Percentiles rank a stretch among this genome's conserved stretches.
These are phyloP conservation scores for Cryptotermes secundus DNA, from an alignment of 1,140 invertebrate species.

Conservation along the genomic window DNA sequence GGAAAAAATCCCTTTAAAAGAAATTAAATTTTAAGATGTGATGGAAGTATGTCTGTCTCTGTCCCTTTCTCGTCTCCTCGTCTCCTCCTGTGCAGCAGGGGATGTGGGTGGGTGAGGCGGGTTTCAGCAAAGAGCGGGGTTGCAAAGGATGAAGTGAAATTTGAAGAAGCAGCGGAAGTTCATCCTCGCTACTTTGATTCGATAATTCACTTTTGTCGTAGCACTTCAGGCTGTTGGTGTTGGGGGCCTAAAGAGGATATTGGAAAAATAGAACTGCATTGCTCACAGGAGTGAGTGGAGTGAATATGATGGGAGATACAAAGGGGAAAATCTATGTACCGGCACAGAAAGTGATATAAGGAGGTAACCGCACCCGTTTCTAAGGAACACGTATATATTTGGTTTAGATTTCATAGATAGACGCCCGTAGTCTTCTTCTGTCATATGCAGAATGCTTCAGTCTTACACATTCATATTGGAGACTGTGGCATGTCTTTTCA, in stretches of 20 bases:
- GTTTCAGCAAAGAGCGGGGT: not conserved
- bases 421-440: too few species aligned
- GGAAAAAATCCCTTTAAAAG: not conserved
- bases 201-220: constrained; percentile 17
- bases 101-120: not conserved
- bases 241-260: not conserved
- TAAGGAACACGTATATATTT: not conserved
- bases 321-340: not conserved
- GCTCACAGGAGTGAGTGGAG: not conserved
- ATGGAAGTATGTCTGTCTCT: not conserved
- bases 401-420: too few species aligned
- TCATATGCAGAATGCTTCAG: too few species aligned
- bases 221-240: not conserved
- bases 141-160: not conserved
- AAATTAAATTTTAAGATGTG: constrained; percentile 3
- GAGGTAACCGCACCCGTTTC: not conserved
- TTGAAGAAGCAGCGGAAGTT: not conserved
- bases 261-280: not conserved
- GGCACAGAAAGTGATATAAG: not conserved
- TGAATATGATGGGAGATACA: not conserved
- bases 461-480: too few species aligned
- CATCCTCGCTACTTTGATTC: not conserved
- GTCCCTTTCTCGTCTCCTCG: not conserved
- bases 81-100: not conserved
- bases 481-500: too few species aligned